Evolutionary conservation across 1,140 invertebrate species (phyloP).

Genomic region (Cherax quadricarinatus): DNA sequence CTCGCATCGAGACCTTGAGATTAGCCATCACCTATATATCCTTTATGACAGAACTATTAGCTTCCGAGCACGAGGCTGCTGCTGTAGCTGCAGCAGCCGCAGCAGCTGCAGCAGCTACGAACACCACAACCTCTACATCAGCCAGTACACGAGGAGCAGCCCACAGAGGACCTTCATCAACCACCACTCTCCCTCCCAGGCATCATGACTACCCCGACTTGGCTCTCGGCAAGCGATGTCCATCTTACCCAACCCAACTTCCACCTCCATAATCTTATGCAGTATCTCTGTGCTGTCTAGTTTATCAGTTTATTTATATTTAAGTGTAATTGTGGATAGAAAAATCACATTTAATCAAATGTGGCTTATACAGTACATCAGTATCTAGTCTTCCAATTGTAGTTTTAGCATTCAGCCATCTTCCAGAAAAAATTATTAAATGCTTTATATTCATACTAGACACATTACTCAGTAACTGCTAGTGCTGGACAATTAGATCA

Average conservation of each 20-base stretch:
- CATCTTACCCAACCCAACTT: neutral
- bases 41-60: constrained; percentile 94
- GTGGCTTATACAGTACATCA: neutral
- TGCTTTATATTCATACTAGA: neutral
- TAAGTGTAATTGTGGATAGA: neutral
- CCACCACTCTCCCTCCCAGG: neutral
- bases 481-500: neutral
- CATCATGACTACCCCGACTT: constrained; percentile 26
- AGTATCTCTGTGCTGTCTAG: neutral
- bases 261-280: neutral
- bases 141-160: neutral
- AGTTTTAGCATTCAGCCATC: neutral
- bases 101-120: constrained; percentile 30
- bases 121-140: neutral
- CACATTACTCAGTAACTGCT: neutral
- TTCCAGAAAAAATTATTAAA: neutral
- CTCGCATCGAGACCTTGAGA: constrained; percentile 97
- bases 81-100: constrained; percentile 59
- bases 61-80: constrained; percentile 69
- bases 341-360: neutral
- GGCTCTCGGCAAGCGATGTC: constrained; percentile 1
- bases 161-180: neutral
- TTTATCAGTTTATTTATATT: neutral
- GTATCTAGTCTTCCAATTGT: neutral
- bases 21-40: constrained; percentile 99